Evolutionary conservation across 2,113 vertebrate genomes (phyloP).

Genomic region (Elephas maximus): DNA sequence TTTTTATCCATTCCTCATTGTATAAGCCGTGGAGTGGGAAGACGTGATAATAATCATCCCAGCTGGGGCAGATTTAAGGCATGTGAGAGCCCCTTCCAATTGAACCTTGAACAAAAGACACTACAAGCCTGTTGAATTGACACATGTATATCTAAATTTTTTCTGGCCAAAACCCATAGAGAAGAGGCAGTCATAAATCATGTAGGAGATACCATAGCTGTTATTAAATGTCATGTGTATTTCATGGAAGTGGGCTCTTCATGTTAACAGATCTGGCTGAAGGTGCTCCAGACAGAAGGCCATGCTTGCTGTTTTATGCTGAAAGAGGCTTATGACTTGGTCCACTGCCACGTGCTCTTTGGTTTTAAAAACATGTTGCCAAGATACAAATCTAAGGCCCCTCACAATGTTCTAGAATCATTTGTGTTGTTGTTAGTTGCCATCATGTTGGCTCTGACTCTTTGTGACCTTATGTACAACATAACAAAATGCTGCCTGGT

Average conservation of each 20-base stretch:
- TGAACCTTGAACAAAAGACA: constrained; percentile 75
- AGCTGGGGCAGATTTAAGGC: constrained; percentile 67
- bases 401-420: not conserved
- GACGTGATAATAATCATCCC: constrained; percentile 69
- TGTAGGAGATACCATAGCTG: constrained; percentile 54
- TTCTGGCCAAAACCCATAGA: constrained; percentile 63
- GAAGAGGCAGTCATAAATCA: constrained; percentile 71
- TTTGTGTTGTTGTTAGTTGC: not conserved
- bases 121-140: constrained; percentile 3
- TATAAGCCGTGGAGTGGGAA: constrained; percentile 65
- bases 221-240: constrained; percentile 67
- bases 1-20: constrained; percentile 76
- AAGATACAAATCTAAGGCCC: constrained; percentile 67
- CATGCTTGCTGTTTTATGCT: constrained; percentile 65
- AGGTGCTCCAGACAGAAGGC: constrained; percentile 35
- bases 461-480: not conserved
- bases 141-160: constrained; percentile 68
- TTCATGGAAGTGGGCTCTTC: constrained; percentile 73
- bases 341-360: constrained; percentile 64
- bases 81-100: constrained; percentile 80
- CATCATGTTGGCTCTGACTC: not conserved
- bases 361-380: constrained; percentile 72
- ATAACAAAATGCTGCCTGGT: not conserved
- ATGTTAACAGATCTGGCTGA: constrained; percentile 74
- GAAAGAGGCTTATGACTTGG: constrained; percentile 75